A percentile compares a stretch with the other conserved stretches of the same genome.
Conservation (phyloP, 2,888 invertebrate genomes). For the Lithodes maja region DNA sequence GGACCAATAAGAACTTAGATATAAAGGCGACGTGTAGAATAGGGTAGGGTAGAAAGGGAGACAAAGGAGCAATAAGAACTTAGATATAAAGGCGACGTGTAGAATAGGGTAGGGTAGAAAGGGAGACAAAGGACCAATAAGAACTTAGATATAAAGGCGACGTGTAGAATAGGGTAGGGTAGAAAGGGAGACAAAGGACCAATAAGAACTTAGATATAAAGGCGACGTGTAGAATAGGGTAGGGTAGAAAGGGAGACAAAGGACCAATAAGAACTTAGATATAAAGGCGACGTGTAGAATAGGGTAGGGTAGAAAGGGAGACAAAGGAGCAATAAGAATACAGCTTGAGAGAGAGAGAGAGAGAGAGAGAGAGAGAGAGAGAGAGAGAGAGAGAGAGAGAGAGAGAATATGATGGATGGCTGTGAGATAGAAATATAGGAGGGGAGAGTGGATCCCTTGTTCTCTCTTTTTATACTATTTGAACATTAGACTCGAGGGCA, state of each 20-base stretch:
- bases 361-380: slow-evolving; percentile 12
- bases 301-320: not conserved
- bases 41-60: too few relatives aligned
- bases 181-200: too few relatives aligned
- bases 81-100: too few relatives aligned
- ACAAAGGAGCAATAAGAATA: not conserved
- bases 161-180: too few relatives aligned
- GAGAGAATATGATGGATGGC: slow-evolving; percentile 4
- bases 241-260: not conserved
- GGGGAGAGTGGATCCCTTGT: not conserved
- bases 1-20: too few relatives aligned
- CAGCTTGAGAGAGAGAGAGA: not conserved
- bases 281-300: not conserved
- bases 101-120: too few relatives aligned
- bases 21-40: too few relatives aligned
- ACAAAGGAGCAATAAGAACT: too few relatives aligned
- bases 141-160: too few relatives aligned
- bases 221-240: too few relatives aligned
- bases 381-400: slow-evolving; percentile 3
- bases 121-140: too few relatives aligned
- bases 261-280: not conserved
- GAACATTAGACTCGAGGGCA: not conserved
- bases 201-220: too few relatives aligned
- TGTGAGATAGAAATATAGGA: not conserved
- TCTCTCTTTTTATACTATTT: not conserved